Percentiles rank a stretch among this genome's conserved stretches.
Conservation (phyloP, 2,113 vertebrate species). For the Istiophorus platypterus region DNA sequence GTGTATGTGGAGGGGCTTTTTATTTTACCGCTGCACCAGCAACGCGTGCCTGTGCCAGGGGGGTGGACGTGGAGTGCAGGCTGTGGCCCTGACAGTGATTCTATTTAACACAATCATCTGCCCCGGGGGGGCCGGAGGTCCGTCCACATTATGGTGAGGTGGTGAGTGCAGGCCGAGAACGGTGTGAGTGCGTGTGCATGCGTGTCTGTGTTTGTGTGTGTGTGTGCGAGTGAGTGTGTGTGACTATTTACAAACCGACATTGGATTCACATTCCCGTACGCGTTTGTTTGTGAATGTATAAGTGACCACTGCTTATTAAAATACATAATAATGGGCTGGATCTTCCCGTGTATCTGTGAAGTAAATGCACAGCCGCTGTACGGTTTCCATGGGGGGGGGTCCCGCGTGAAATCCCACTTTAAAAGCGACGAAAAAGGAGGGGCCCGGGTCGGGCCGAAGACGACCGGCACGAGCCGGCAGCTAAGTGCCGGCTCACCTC, state of each 20-base stretch:
- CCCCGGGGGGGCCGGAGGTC: constrained; percentile 53
- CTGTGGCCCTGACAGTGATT: constrained; percentile 64
- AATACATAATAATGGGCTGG: background rate
- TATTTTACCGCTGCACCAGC: constrained; percentile 21
- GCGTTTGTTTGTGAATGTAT: background rate
- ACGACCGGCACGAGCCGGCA: background rate
- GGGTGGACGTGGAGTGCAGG: background rate
- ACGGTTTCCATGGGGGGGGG: too few relatives aligned
- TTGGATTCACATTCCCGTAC: background rate
- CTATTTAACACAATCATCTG: constrained; percentile 58
- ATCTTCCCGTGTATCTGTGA: background rate
- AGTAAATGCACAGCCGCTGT: background rate
- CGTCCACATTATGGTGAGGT: constrained; percentile 53
- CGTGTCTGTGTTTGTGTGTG: constrained; percentile 10
- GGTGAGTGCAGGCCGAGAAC: constrained; percentile 15
- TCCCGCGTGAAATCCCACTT: constrained; percentile 11
- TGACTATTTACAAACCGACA: background rate
- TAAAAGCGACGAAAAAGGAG: background rate
- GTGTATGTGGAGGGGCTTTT: background rate
- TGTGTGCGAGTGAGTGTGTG: constrained; percentile 6
- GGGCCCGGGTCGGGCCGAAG: background rate
- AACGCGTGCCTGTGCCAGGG: too few relatives aligned
- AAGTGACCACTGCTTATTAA: background rate
- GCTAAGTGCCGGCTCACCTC: constrained; percentile 25
- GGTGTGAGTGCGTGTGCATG: constrained; percentile 4